Evolutionary conservation across 2,888 invertebrate genomes (phyloP), one percentile per base, ranked within the genome.

Genomic region (Parnassius orleans): DNA sequence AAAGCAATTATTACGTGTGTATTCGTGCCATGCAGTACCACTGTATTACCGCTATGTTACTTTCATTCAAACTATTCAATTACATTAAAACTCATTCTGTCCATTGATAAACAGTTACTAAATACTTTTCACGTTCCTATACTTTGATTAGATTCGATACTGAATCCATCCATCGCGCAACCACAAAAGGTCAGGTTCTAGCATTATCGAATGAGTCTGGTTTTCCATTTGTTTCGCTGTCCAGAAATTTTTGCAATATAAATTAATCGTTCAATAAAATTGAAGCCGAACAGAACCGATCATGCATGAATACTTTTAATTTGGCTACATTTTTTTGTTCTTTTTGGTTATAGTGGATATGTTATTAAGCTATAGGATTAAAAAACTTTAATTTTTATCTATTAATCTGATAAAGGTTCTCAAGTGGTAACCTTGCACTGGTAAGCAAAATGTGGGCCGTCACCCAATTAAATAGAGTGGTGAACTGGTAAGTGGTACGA

Each of bases 241-340:
- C 86, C 87, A 87, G 84, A 88, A 89, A 89, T 85, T 88, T 90
- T 87, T 78, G 85, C 87, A 87, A 90, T 90, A 87, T 33, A 90
- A 90, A 90, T 90, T 90, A 91, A 91, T 90, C 87, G 89, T 84
- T 85, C 81, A 90, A 84, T 90, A 89, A 90, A 90, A 90, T 90
- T 85, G 81, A 81, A 80, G 83, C 78, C 80, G 87, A 88, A 88
- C 85, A 86, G 87, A 86, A 76, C 79, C 78, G 80, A 73, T 86
- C 87, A 88, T 89, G 90, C 89, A 84, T 88, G 87, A 90, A 89
- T 84, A 89, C 83, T 88, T 90, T 90, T 90, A 91, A 90, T 90
- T 90, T 90, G 87, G 82, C n/a, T 24, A 84, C 79, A 72, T 79
- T 79, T 79, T 84, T 87, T 87, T 85, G 86, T 85, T 75, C 75